These are phyloP conservation scores for Scelioninae gen. 2 DNA, from an alignment of 2,888 invertebrate genomes.

Conservation along the genomic window DNA sequence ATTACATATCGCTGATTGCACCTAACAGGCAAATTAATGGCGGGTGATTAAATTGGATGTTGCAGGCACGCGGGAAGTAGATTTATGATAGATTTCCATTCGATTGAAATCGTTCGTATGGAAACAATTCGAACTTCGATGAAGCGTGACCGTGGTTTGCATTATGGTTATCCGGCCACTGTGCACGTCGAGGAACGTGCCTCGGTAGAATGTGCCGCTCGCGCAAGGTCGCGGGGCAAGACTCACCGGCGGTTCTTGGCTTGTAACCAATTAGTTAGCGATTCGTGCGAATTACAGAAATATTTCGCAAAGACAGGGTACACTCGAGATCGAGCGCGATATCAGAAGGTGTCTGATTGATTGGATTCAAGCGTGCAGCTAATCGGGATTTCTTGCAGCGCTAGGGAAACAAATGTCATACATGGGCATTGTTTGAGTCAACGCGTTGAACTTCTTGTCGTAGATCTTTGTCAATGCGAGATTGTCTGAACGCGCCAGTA, in stretches of 20 bases:
- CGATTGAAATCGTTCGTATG: slow-evolving; percentile 46
- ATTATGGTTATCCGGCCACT: slow-evolving; percentile 43
- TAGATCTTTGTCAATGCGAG: too few species aligned
- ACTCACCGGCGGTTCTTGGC: slow-evolving; percentile 31
- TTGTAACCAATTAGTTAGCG: slow-evolving; percentile 54
- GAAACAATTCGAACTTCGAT: slow-evolving; percentile 44
- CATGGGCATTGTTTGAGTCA: background rate
- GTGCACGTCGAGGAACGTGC: slow-evolving; percentile 40
- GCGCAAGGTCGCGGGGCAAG: slow-evolving; percentile 44
- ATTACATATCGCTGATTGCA: slow-evolving; percentile 18
- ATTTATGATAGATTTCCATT: slow-evolving; percentile 45
- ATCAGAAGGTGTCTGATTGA: slow-evolving; percentile 3
- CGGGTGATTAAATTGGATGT: slow-evolving; percentile 31
- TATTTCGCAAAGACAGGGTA: slow-evolving; percentile 50
- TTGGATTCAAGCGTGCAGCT: slow-evolving; percentile 17
- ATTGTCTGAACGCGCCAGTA: too few species aligned
- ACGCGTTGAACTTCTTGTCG: background rate
- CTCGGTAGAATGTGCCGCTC: slow-evolving; percentile 50
- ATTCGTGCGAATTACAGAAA: slow-evolving; percentile 52
- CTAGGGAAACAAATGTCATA: slow-evolving; percentile 31
- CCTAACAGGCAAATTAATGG: slow-evolving; percentile 18
- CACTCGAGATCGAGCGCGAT: slow-evolving; percentile 26
- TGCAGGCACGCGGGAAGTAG: slow-evolving; percentile 7
- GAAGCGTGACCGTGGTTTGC: slow-evolving; percentile 41
- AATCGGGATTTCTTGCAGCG: slow-evolving; percentile 7